Conservation (phyloP, 2,888 invertebrate species). For the Acheta domesticus region DNA sequence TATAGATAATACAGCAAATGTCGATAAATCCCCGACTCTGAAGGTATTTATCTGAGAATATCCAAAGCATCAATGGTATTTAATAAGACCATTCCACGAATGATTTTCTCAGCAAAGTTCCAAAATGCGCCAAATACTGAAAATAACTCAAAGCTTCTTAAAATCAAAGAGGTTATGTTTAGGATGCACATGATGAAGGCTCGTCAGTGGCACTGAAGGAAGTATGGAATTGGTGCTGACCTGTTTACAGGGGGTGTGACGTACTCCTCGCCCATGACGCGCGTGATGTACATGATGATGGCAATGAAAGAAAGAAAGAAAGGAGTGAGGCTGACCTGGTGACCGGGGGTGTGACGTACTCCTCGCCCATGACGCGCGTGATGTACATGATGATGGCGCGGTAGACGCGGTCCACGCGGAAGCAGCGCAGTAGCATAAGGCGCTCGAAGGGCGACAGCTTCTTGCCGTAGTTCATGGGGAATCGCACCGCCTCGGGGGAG, state of each 20-base stretch:
- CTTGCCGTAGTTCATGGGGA: conserved; percentile 71
- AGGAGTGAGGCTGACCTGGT: conserved; percentile 51
- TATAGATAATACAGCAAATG: no score
- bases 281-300: conserved; percentile 77
- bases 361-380: conserved; percentile 76
- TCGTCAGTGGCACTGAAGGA: no score
- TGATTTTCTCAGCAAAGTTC: no score
- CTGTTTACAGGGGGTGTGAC: conserved; percentile 81
- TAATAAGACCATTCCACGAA: no score
- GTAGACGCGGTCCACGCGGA: conserved; percentile 84
- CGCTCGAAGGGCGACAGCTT: conserved; percentile 52
- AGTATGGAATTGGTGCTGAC: conserved; percentile 41
- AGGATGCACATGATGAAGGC: no score
- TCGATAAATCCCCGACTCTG: no score
- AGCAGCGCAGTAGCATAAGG: conserved; percentile 82
- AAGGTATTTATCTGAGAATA: no score
- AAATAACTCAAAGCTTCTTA: no score
- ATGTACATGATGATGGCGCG: conserved; percentile 82
- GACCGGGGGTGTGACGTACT: conserved; percentile 84
- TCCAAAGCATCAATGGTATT: no score
- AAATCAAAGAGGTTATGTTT: no score
- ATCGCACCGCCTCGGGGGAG: conserved; percentile 67
- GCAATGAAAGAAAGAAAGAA: conserved; percentile 45
- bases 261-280: conserved; percentile 81
- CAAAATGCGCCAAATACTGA: no score